A percentile compares a stretch with the other conserved stretches of the same genome.
These are phyloP conservation scores for Proctacanthus coquilletti DNA, from an alignment of 1,140 invertebrate species.

Conservation along the genomic window DNA sequence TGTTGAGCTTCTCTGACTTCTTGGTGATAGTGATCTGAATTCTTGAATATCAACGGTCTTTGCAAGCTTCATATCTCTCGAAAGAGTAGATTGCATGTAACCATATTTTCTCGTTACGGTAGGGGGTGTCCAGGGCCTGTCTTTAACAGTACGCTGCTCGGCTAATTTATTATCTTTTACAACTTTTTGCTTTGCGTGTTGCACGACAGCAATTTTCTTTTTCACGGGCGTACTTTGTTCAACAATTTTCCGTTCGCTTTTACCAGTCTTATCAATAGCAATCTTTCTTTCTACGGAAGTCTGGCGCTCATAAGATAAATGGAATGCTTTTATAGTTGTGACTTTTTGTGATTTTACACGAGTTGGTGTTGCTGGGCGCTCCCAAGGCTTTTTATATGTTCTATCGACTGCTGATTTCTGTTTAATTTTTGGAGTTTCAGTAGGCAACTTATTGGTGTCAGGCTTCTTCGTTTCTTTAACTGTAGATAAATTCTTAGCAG, in stretches of 20 bases:
- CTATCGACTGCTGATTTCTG: background rate
- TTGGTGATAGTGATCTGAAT: background rate
- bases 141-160: no score
- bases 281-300: background rate
- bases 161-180: background rate
- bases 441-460: no score
- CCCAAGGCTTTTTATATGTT: background rate
- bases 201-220: no score
- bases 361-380: background rate
- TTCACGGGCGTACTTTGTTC: no score
- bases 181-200: background rate
- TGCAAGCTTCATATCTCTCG: slow-evolving; percentile 32
- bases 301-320: background rate
- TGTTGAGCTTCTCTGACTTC: background rate
- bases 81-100: slow-evolving; percentile 34
- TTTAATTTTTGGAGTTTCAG: background rate
- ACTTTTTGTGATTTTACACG: background rate
- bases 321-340: background rate
- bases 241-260: no score
- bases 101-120: slow-evolving; percentile 15
- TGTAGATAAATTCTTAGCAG: no score
- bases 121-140: background rate
- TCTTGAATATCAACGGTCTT: slow-evolving; percentile 5
- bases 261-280: no score
- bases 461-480: no score